Conservation (phyloP, 2,797 vertebrate genomes). For the Chiroxiphia lanceolata region DNA sequence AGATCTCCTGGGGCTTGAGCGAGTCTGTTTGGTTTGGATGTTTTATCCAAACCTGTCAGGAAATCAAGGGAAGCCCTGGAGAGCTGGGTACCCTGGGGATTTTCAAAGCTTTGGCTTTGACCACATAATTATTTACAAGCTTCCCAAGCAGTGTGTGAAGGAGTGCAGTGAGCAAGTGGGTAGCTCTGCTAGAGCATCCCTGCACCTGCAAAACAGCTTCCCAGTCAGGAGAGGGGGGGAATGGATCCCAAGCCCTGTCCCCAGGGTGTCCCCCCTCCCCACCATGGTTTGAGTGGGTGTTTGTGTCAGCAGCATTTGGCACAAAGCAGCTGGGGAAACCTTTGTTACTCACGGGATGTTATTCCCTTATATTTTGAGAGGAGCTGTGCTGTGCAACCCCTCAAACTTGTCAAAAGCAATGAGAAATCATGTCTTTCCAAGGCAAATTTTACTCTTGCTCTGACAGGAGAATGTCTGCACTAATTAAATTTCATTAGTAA, state of each 20-base stretch:
- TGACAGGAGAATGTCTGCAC: conserved; percentile 40
- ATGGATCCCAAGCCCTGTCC: neutral
- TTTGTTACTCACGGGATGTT: neutral
- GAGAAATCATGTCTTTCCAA: neutral
- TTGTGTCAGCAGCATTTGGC: neutral
- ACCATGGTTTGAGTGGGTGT: accelerated
- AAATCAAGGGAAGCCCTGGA: neutral
- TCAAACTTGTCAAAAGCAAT: conserved; percentile 16
- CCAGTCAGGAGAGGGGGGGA: neutral
- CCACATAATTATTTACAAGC: neutral
- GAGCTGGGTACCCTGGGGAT: neutral
- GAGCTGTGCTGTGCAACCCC: neutral
- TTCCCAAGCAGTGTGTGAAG: neutral
- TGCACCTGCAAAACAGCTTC: neutral
- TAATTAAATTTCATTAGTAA: conserved; percentile 62
- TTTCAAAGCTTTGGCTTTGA: conserved; percentile 10
- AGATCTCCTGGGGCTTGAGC: neutral
- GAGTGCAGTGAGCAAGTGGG: neutral
- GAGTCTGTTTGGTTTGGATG: neutral
- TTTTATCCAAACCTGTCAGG: conserved; percentile 40
- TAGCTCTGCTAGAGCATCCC: neutral
- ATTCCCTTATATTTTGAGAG: neutral
- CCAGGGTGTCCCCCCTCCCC: neutral
- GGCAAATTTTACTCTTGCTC: conserved; percentile 5
- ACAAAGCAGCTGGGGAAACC: neutral